These are phyloP conservation scores for Sminthurides aquaticus DNA, from an alignment of 2,888 invertebrate genomes.

Conservation along the genomic window DNA sequence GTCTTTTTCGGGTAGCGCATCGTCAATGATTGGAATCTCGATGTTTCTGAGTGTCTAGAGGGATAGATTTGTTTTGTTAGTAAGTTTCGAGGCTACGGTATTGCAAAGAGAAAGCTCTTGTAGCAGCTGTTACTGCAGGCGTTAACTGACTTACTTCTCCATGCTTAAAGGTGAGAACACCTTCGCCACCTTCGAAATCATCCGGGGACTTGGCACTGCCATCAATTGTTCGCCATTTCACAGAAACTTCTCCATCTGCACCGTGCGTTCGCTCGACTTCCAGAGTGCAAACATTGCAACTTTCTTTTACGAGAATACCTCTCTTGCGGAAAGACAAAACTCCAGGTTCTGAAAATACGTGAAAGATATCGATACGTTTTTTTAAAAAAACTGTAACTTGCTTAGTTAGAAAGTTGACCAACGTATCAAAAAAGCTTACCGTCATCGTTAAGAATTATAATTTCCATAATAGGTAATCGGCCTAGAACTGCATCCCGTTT, in stretches of 20 bases:
- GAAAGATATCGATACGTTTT: not conserved
- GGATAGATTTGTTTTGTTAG: not conserved
- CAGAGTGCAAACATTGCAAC: constrained; percentile 50
- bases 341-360: constrained; percentile 51
- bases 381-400: not conserved
- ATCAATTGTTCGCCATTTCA: constrained; percentile 54
- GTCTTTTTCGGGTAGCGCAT: constrained; percentile 55
- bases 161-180: constrained; percentile 49
- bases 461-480: constrained; percentile 52
- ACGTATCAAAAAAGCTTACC: constrained; percentile 46
- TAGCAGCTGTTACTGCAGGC: not conserved
- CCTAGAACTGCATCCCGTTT: constrained; percentile 49
- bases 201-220: constrained; percentile 52
- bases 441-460: constrained; percentile 56
- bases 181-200: constrained; percentile 53
- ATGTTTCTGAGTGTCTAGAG: constrained; percentile 50
- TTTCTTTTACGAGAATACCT: constrained; percentile 54
- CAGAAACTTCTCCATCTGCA: constrained; percentile 52
- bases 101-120: not conserved
- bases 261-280: constrained; percentile 51
- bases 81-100: not conserved
- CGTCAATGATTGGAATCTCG: constrained; percentile 54
- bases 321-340: constrained; percentile 53
- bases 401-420: not conserved
- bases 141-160: constrained; percentile 48